Evolutionary conservation across 2,797 vertebrate species (phyloP), one percentile per base, ranked within the genome.

Genomic region (Glyptemys insculpta): DNA sequence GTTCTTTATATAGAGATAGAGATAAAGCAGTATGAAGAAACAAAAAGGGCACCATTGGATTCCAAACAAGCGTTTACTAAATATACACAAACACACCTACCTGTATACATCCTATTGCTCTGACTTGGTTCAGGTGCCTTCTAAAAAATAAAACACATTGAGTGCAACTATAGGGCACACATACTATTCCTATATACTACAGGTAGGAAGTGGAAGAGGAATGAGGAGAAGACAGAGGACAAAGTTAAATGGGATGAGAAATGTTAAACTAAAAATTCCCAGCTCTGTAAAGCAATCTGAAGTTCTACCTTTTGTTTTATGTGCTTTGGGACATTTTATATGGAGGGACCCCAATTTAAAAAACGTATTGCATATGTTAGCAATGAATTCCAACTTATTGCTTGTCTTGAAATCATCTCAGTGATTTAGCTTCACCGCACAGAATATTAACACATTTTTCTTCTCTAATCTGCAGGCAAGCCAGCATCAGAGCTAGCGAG

Each of bases 381-480:
- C 59, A 86, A 7, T 16, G 47, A 86, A 31, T 54, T 85, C 41
- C 56, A 84, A 10, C 23, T 86, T 91, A 34, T 41, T 72, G 44
- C 54, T 93, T 86, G 25, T 31, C 84, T 92, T 95, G 37, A 65
- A 41, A 83, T 68, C 89, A 87, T 89, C 47, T 5, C 16, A 93
- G 41, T 34, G 15, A 89, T 52, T 79, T 68, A 94, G 5, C 19
- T 87, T 53, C 21, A 16, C 47, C 79, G 21, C 11, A 88, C 82
- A 85, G 83, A 94, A 86, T 52, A 94, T 50, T 50, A 94, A 83
- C 23, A 86, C 81, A 50, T 65, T 34, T 88, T 82, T 57, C 86
- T 94, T 83, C 62, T 83, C 54, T 95, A 76, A 93, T 79, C 56
- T 91, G 84, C 87, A 94, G 85, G 87, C 34, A 91, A 94, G 74